Percentiles rank a stretch among this genome's conserved stretches.
Evolutionary conservation across 2,113 vertebrate species (phyloP).

Genomic region (Salvator merianae): DNA sequence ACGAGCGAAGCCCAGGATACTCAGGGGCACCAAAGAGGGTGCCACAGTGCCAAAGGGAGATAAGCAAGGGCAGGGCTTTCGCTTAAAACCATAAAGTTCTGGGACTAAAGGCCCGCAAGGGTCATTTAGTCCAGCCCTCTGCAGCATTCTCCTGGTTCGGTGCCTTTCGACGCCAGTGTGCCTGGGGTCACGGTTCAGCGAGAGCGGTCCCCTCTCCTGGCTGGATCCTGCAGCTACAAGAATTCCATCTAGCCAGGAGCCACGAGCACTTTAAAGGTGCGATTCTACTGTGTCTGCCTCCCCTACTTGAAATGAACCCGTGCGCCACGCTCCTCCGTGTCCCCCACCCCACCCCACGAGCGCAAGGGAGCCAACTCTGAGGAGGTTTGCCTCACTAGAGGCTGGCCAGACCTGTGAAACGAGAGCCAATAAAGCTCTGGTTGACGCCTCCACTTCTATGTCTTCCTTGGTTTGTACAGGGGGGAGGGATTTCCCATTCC

Average conservation of each 20-base stretch:
- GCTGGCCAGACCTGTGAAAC: constrained; percentile 16
- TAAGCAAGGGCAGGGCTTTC: no score
- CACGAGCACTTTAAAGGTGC: constrained; percentile 12
- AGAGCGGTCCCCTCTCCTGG: no score
- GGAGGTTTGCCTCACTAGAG: neutral
- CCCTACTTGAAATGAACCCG: neutral
- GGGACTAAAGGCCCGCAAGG: no score
- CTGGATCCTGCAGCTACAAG: neutral
- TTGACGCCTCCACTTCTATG: neutral
- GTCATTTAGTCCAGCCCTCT: no score
- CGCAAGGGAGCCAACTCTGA: neutral
- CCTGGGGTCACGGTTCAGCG: no score
- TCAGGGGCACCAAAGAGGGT: neutral
- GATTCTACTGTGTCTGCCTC: constrained; percentile 6
- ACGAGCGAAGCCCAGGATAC: neutral
- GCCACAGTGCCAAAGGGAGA: neutral
- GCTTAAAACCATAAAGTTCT: no score
- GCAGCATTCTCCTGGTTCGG: no score
- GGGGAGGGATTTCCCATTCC: no score
- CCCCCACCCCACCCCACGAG: neutral
- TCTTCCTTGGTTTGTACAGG: neutral
- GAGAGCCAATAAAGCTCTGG: constrained; percentile 28
- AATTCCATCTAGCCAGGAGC: neutral
- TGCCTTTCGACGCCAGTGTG: no score
- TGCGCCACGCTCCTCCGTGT: neutral